Conservation (phyloP, 2,888 invertebrate species). For the Alentia gelatinosa region DNA sequence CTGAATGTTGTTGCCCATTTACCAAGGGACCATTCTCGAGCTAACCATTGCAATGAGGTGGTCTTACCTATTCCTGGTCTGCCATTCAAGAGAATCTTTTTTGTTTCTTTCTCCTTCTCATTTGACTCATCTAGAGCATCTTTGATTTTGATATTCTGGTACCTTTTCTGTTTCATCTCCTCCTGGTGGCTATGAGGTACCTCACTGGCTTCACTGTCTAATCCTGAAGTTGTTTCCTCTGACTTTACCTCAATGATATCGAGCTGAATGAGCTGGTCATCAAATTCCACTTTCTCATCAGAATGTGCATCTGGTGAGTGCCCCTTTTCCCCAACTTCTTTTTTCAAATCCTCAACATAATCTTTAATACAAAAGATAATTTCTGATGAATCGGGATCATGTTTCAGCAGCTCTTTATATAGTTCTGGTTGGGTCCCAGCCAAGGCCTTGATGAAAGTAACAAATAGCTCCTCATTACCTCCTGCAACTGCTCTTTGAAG, state of each 20-base stretch:
- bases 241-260: neutral
- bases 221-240: neutral
- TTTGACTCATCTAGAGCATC: neutral
- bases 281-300: neutral
- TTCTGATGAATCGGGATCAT: too few relatives aligned
- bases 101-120: neutral
- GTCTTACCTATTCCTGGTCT: neutral
- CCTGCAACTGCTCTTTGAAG: too few relatives aligned
- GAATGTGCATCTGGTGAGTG: neutral
- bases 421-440: too few relatives aligned
- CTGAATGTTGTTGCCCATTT: too few relatives aligned
- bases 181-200: neutral
- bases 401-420: too few relatives aligned
- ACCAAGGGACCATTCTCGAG: too few relatives aligned
- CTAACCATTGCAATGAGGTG: neutral
- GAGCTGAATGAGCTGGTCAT: neutral
- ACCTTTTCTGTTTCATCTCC: neutral
- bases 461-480: too few relatives aligned
- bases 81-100: neutral
- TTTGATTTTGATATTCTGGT: too few relatives aligned
- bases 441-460: too few relatives aligned
- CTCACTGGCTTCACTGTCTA: neutral
- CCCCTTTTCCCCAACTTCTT: neutral
- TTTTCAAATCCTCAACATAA: neutral
- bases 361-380: neutral